These are phyloP conservation scores for Nomada lathburiana DNA, from an alignment of 2,888 invertebrate species.

Conservation along the genomic window DNA sequence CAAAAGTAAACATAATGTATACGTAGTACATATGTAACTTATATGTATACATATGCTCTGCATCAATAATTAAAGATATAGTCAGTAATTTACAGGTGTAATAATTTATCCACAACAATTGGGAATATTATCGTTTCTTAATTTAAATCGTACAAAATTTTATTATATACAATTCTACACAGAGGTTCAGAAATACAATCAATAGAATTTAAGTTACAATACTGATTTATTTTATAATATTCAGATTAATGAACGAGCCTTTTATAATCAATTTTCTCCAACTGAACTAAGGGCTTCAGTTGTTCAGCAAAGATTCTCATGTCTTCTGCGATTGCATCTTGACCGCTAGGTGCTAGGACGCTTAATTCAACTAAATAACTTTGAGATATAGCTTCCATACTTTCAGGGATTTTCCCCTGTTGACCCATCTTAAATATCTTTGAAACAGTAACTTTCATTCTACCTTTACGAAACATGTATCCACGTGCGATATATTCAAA, in stretches of 20 bases:
- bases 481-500: conserved; percentile 97
- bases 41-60: neutral
- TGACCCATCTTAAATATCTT: conserved; percentile 95
- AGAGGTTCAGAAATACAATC: conserved; percentile 8
- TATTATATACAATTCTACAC: conserved; percentile 30
- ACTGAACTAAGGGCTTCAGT: conserved; percentile 94
- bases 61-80: conserved; percentile 16
- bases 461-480: conserved; percentile 97
- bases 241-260: conserved; percentile 85
- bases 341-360: conserved; percentile 94
- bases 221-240: conserved; percentile 7
- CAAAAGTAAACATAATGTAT: conserved; percentile 9
- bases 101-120: neutral
- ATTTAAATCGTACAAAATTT: conserved; percentile 12
- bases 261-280: conserved; percentile 97
- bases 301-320: conserved; percentile 98
- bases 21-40: neutral
- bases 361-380: conserved; percentile 97
- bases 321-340: conserved; percentile 98
- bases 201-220: conserved; percentile 21
- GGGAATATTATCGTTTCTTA: conserved; percentile 4
- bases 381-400: conserved; percentile 93
- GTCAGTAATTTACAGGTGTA: neutral
- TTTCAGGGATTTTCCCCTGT: conserved; percentile 89
- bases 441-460: conserved; percentile 98